phyloP scores from a whole-genome alignment of 2,888 invertebrate genomes.

The Eupelmus urozonus region DNA sequence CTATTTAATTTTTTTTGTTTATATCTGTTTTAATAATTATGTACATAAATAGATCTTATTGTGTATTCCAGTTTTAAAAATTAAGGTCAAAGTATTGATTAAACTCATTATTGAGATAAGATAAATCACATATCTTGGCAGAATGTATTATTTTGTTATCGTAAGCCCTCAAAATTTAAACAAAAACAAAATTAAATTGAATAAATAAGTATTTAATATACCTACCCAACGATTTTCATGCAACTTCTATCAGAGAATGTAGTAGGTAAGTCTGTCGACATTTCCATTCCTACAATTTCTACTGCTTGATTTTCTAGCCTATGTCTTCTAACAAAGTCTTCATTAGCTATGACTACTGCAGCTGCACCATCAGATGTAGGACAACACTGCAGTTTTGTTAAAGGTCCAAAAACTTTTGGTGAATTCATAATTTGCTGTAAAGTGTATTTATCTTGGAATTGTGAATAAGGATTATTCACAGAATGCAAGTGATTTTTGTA shows the following conservation, averaged over 20 bases:
- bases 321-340: slow-evolving; percentile 91
- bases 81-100: no score
- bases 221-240: slow-evolving; percentile 83
- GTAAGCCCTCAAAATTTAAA: not conserved
- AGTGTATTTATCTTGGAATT: slow-evolving; percentile 94
- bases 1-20: no score
- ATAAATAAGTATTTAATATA: slow-evolving; percentile 14
- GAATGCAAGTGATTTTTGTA: slow-evolving; percentile 99
- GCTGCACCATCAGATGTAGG: slow-evolving; percentile 99
- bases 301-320: slow-evolving; percentile 92
- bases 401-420: slow-evolving; percentile 91
- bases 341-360: slow-evolving; percentile 93
- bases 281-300: slow-evolving; percentile 97
- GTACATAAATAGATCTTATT: no score
- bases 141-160: no score
- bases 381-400: slow-evolving; percentile 98
- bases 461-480: slow-evolving; percentile 96
- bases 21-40: no score
- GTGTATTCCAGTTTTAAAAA: no score
- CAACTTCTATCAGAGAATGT: slow-evolving; percentile 90
- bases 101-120: no score
- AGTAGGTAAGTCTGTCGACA: slow-evolving; percentile 93
- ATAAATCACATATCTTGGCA: no score
- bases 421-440: slow-evolving; percentile 94
- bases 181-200: slow-evolving; percentile 1